Evolutionary conservation across 2,888 invertebrate species (phyloP).

Genomic region (Seira sanloemensis): DNA sequence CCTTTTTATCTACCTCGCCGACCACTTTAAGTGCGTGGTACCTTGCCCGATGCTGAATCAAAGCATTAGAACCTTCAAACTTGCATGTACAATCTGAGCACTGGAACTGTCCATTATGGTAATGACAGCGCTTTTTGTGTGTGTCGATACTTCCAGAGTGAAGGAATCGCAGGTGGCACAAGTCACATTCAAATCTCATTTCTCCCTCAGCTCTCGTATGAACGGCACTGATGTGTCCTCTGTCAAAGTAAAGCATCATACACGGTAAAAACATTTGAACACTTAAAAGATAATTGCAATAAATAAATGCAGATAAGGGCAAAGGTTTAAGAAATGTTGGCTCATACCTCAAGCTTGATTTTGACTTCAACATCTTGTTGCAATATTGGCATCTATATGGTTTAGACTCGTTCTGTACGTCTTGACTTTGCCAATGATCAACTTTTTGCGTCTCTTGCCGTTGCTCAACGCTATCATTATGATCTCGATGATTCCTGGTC

Average conservation of each 20-base stretch:
- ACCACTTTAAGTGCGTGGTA: neutral
- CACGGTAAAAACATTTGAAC: neutral
- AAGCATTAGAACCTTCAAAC: neutral
- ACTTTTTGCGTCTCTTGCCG: too few species aligned
- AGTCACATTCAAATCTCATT: conserved; percentile 16
- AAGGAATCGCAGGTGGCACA: conserved; percentile 19
- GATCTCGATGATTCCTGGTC: too few species aligned
- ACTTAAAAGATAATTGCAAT: neutral
- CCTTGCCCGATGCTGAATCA: neutral
- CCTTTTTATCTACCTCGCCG: neutral
- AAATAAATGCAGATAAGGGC: too few species aligned
- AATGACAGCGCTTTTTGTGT: conserved; percentile 20
- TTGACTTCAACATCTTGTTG: neutral
- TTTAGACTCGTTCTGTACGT: too few species aligned
- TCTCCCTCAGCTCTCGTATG: neutral
- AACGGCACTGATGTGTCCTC: neutral
- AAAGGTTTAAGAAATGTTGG: too few species aligned
- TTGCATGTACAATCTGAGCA: conserved; percentile 19
- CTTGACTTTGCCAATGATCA: too few species aligned
- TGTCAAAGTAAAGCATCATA: neutral
- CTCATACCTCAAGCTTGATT: neutral
- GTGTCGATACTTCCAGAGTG: neutral
- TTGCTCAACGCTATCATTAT: too few species aligned
- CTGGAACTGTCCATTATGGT: conserved; percentile 17
- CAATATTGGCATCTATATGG: neutral